Evolutionary conservation across 2,888 invertebrate species (phyloP), one percentile per base, ranked within the genome.

Genomic region (Hirtodrosophila cameraria): DNA sequence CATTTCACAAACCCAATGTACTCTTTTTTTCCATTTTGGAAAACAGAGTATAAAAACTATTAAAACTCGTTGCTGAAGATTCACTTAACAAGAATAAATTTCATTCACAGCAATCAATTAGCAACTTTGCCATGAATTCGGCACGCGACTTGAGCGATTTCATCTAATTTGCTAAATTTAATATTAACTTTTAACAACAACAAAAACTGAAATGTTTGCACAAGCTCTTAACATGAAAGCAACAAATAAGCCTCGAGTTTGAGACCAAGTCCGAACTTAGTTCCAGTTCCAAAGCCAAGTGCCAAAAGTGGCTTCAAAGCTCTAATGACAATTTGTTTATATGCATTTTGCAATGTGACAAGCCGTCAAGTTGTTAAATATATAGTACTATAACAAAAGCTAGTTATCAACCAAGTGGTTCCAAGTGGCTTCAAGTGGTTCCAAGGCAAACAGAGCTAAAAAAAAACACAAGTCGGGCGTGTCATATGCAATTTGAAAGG

Each of bases 401-500:
- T 16, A 3, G 16, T 28, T 12, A 12, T 8, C 16, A 36, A 31
- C 18, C 13, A 20, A 48, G 49, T 50, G 30, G 25, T 11, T 30
- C 11, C 59, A 46, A 41, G 31, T 45, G 38, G 9, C 6, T 31
- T 18, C 25, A 33, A 48, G 41, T 60, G 41, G 4, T 46, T n/a
- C n/a, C 35, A 15, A 43, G 30, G 39, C 33, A 23, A 46, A 35
- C 16, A 7, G 13, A 12, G n/a, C n/a, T 8, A 11, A 25, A 23
- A 35, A 15, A 12, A 33, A 20, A 15, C 9, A 28, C 16, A 9
- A n/a, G n/a, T 15, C n/a, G 23, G 23, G 23, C 23, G 23, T 23
- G 23, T 60, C 30, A 53, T 46, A 53, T 36, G 58, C 58, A 46
- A 59, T 52, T 60, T 39, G 67, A 67, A 70, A 73, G 68, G 67